Evolutionary conservation across 2,113 vertebrate genomes (phyloP), one percentile per base, ranked within the genome.

Genomic region (rat (Rattus norvegicus)): DNA sequence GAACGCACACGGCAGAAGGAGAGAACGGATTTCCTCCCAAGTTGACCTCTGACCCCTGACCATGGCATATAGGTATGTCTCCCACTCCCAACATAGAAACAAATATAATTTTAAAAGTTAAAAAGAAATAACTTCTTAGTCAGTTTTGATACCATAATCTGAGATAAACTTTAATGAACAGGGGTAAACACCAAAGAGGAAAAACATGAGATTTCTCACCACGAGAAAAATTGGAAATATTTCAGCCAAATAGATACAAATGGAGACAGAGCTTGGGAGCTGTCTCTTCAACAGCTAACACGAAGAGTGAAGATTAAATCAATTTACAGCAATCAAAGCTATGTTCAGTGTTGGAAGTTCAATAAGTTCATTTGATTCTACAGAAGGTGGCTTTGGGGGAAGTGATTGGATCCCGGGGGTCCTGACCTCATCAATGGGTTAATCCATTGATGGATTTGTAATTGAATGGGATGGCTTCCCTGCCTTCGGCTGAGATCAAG

Each of bases 241-340:
- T 88, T 86, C 70, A 93, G 88, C 65, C 36, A 52, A 33, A 91
- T 83, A 92, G 87, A 52, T 0, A 39, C 10, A 83, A 49, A 54
- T 54, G 16, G 14, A 80, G 91, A 43, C 0, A 19, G 54, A 5
- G 17, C 14, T 83, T 93, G 33, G 76, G 76, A 92, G 24, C 59
- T 89, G 80, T 89, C 67, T 91, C 43, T 91, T 87, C 88, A 95
- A 83, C 22, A 59, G 33, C 47, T 91, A 20, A 93, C 81, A 70
- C 39, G 36, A 33, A 61, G 63, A 91, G 92, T 19, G 19, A 69
- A 95, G 63, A 94, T 65, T 69, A 91, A 92, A 97, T 95, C 85
- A 89, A 13, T 79, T 73, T 54, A 6, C 17, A 91, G 85, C 90
- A 93, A 95, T 91, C 56, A 93, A 90, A 94, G 36, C 30, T 90